Evolutionary conservation across 2,888 invertebrate species (phyloP), one percentile per base, ranked within the genome.

Genomic region (Synanthedon andrenaeformis): DNA sequence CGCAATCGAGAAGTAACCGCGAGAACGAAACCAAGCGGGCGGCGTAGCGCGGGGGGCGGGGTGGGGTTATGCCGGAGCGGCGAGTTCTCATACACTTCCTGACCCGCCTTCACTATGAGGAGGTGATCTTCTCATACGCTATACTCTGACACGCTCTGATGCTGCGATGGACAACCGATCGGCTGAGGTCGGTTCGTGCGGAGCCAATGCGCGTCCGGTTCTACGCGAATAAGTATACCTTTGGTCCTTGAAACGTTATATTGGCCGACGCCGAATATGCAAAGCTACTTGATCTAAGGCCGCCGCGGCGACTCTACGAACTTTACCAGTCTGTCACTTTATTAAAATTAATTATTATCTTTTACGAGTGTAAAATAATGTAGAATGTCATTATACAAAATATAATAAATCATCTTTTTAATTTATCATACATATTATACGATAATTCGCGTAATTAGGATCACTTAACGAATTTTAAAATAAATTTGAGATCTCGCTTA

Each of bases 1-100:
- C 88, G 88, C 87, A 88, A 88, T 88, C 85, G 86, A 88, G 88
- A 88, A 88, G 86, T 87, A 88, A 85, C 86, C 85, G 86, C 86
- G 82, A 82, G 85, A 86, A 85, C 77, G 77, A 82, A 86, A 86
- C 76, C 80, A 86, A 86, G 85, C 86, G 84, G 82, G 85, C 79
- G 81, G 82, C 78, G 77, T 76, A 75, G 76, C 75, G 62, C 62
- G 71, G 69, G 69, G 60, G 67, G 61, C 63, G 63, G 62, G 62
- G 64, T 63, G 62, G 63, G 66, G 63, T 62, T 59, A 68, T 62
- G 66, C 63, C 61, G 62, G 50, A 53, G 50, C 49, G 42, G 52
- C 48, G 19, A 12, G 56, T 49, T 41, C 13, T 10, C 28, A 28
- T 10, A 4, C 56, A 54, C 57, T 55, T 55, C 57, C 57, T n/a